A percentile compares a stretch with the other conserved stretches of the same genome.
phyloP scores from a whole-genome alignment of 2,797 vertebrate genomes.

The Xenops minutus region DNA sequence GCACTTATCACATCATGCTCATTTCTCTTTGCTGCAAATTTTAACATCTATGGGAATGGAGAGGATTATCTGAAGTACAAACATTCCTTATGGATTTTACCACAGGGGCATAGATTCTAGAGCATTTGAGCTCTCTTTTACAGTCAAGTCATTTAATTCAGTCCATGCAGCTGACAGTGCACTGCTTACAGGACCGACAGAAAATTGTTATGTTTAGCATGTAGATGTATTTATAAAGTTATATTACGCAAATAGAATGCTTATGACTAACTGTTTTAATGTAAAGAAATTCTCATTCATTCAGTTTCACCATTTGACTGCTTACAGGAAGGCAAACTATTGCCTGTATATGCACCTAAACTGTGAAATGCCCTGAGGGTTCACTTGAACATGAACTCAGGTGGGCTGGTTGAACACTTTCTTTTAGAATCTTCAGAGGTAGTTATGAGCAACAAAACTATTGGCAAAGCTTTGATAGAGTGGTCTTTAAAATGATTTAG shows the following conservation, averaged over 20 bases:
- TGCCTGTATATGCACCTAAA: not conserved
- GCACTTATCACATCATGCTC: not conserved
- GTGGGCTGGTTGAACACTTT: not conserved
- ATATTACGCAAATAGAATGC: not conserved
- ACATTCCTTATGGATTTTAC: not conserved
- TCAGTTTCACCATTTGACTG: not conserved
- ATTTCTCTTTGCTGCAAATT: conserved; percentile 6
- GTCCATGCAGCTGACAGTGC: not conserved
- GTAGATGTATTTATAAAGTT: not conserved
- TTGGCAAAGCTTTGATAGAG: not conserved
- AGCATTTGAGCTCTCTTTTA: not conserved
- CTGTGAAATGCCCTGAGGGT: not conserved
- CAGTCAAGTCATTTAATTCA: not conserved
- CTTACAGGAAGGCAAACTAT: not conserved
- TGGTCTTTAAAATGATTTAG: not conserved
- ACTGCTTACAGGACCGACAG: not conserved
- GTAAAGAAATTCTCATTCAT: not conserved
- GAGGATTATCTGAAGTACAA: not conserved
- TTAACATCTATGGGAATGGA: not conserved
- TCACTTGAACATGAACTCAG: not conserved
- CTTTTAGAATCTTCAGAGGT: not conserved
- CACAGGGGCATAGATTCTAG: not conserved
- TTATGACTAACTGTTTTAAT: not conserved
- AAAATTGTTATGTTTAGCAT: not conserved
- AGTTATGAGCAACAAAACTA: not conserved